phyloP scores from a whole-genome alignment of 2,113 vertebrate species.

The Scatophagus argus region DNA sequence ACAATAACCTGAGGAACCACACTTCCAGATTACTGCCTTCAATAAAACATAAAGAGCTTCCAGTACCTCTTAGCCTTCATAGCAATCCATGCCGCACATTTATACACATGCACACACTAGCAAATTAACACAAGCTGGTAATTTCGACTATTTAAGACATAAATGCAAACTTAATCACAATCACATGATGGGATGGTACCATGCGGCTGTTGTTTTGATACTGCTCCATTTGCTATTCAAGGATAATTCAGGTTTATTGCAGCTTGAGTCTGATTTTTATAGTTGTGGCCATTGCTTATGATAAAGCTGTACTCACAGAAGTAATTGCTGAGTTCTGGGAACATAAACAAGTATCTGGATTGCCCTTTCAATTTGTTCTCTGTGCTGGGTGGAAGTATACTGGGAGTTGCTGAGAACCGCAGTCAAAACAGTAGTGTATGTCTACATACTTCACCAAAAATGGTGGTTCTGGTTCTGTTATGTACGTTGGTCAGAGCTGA shows the following conservation, averaged over 20 bases:
- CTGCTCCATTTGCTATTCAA: slow-evolving; percentile 13
- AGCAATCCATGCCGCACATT: slow-evolving; percentile 28
- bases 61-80: slow-evolving; percentile 34
- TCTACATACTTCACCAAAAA: not conserved
- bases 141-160: slow-evolving; percentile 45
- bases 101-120: slow-evolving; percentile 34
- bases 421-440: not conserved
- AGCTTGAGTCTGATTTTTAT: slow-evolving; percentile 16
- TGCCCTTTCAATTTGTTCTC: not conserved
- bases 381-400: not conserved
- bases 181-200: slow-evolving; percentile 30
- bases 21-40: slow-evolving; percentile 63
- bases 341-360: not conserved
- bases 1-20: slow-evolving; percentile 63
- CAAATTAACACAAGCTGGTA: slow-evolving; percentile 56
- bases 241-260: slow-evolving; percentile 36
- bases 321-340: slow-evolving; percentile 5
- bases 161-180: slow-evolving; percentile 20
- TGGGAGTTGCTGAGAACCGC: not conserved
- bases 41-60: slow-evolving; percentile 64
- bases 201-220: slow-evolving; percentile 4
- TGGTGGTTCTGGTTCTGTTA: not conserved
- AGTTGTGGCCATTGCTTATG: not conserved
- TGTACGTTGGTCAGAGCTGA: not conserved
- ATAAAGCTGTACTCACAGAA: not conserved